Percentiles rank a stretch among this genome's conserved stretches.
Conservation (phyloP, 2,797 vertebrate genomes). For the Cuniculus paca region DNA sequence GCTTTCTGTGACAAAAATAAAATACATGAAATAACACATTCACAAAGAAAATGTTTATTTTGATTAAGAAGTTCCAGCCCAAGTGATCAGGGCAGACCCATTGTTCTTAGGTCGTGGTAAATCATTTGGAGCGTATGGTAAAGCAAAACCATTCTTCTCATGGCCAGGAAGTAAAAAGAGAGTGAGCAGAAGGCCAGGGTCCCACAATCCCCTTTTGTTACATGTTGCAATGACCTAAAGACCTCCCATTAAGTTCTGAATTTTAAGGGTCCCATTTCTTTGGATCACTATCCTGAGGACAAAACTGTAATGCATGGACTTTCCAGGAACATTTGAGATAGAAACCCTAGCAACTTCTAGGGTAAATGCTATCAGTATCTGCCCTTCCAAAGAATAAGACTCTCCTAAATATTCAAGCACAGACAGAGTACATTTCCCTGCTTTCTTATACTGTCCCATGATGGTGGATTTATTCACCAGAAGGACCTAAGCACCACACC, state of each 20-base stretch:
- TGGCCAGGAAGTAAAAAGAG: not conserved
- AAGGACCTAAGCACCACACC: not conserved
- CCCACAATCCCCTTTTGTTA: not conserved
- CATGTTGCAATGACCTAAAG: not conserved
- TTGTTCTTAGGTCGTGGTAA: not conserved
- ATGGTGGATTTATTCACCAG: not conserved
- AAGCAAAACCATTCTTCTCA: not conserved
- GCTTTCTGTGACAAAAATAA: not conserved
- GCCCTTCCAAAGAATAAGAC: not conserved
- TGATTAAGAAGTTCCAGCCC: not conserved
- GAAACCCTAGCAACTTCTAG: not conserved
- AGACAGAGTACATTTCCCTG: not conserved
- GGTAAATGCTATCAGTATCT: not conserved
- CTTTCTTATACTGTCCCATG: too few relatives aligned
- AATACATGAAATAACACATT: not conserved
- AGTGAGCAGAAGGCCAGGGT: not conserved
- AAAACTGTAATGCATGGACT: not conserved
- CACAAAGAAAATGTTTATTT: not conserved
- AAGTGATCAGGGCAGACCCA: not conserved
- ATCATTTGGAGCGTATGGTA: too few relatives aligned
- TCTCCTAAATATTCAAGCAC: not conserved
- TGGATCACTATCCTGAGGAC: not conserved
- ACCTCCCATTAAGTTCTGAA: too few relatives aligned
- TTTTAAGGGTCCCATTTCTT: too few relatives aligned
- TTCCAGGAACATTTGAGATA: not conserved